Evolutionary conservation across 2,888 invertebrate species (phyloP).

Genomic region (Cyaniris semiargus): DNA sequence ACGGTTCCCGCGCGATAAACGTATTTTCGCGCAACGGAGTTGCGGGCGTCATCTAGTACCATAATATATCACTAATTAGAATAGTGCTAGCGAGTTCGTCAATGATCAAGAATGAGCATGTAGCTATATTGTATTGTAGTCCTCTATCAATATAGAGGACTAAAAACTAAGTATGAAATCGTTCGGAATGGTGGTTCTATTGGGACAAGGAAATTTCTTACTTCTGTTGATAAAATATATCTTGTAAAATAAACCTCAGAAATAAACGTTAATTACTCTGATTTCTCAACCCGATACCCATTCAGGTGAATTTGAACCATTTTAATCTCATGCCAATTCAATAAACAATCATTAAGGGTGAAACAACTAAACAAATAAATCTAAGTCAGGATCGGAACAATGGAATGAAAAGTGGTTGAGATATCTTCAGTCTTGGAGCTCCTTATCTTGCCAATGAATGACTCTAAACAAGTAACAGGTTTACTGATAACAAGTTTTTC

Average conservation of each 20-base stretch:
- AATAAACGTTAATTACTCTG: background rate
- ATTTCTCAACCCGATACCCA: background rate
- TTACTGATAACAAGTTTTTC: conserved; percentile 42
- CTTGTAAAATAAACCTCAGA: background rate
- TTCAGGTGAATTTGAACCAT: background rate
- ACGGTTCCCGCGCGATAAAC: too few relatives aligned
- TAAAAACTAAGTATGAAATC: too few relatives aligned
- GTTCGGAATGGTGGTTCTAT: too few relatives aligned
- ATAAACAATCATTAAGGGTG: conserved; percentile 24
- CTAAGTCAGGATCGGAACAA: conserved; percentile 23
- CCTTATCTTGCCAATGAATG: conserved; percentile 27
- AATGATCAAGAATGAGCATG: too few relatives aligned
- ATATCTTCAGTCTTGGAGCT: conserved; percentile 13
- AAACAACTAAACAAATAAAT: conserved; percentile 1
- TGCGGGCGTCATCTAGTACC: too few relatives aligned
- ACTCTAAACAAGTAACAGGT: conserved; percentile 25
- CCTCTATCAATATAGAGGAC: too few relatives aligned
- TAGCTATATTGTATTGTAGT: too few relatives aligned
- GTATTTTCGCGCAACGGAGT: too few relatives aligned
- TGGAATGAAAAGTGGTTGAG: conserved; percentile 25
- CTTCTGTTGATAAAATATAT: too few relatives aligned
- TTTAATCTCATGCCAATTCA: conserved; percentile 15
- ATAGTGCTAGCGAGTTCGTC: too few relatives aligned
- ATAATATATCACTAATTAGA: too few relatives aligned
- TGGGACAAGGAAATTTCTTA: too few relatives aligned